Percentiles rank a stretch among this genome's conserved stretches.
Conservation (phyloP, 2,113 vertebrate species). For the Ammodytes dubius region DNA sequence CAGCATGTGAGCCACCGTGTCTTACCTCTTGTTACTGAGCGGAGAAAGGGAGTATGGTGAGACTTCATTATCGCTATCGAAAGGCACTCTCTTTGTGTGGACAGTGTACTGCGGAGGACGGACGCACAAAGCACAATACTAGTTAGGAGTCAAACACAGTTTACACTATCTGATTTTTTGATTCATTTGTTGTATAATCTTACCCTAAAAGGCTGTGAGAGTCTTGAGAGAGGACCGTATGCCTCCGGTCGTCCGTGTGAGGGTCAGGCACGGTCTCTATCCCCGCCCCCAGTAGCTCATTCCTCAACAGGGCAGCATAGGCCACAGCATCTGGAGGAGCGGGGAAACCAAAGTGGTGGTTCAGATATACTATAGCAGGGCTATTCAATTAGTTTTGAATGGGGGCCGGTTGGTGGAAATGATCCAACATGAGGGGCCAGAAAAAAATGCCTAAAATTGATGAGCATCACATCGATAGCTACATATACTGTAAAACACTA, state of each 20-base stretch:
- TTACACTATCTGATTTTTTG: neutral
- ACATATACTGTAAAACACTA: no score
- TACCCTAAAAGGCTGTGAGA: slow-evolving; percentile 85
- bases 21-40: slow-evolving; percentile 88
- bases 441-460: no score
- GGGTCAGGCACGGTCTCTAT: slow-evolving; percentile 85
- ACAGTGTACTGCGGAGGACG: slow-evolving; percentile 81
- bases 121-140: slow-evolving; percentile 15
- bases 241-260: slow-evolving; percentile 83
- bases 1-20: neutral
- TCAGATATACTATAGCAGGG: no score
- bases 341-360: neutral
- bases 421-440: no score
- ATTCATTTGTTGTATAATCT: neutral
- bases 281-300: slow-evolving; percentile 86
- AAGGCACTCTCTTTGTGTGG: slow-evolving; percentile 87
- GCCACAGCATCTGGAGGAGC: slow-evolving; percentile 82
- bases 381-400: no score
- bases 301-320: slow-evolving; percentile 86
- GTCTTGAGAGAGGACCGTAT: slow-evolving; percentile 79
- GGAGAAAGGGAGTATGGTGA: slow-evolving; percentile 88
- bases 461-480: no score
- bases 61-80: slow-evolving; percentile 83
- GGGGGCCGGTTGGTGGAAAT: no score
- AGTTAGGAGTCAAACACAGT: neutral